Conservation (phyloP, 2,113 vertebrate species). For the Nothoprocta perdicaria region DNA sequence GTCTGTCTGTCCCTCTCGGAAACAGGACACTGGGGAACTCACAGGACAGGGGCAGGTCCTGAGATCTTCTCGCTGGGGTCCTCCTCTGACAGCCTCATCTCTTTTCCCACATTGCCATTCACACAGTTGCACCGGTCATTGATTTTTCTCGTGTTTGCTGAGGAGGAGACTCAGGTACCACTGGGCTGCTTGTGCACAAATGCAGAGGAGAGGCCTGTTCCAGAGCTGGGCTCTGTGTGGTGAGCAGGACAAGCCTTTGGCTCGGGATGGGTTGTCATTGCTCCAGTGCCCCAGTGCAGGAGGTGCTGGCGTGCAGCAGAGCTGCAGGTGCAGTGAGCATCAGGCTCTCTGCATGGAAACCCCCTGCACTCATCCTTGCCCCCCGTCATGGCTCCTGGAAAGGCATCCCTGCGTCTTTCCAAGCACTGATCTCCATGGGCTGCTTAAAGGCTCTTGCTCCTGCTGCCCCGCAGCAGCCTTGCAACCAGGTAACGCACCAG, state of each 20-base stretch:
- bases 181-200: neutral
- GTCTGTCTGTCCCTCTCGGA: neutral
- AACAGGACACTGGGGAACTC: neutral
- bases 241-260: neutral
- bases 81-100: too few species aligned
- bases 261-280: neutral
- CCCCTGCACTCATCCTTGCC: neutral
- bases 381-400: neutral
- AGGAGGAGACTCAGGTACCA: neutral
- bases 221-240: accelerated
- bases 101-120: too few species aligned
- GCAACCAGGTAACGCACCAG: neutral
- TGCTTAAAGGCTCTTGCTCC: neutral
- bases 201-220: neutral
- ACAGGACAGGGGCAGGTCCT: accelerated
- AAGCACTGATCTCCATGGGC: neutral
- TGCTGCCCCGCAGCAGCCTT: neutral
- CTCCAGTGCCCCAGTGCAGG: neutral
- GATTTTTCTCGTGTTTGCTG: neutral
- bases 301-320: neutral
- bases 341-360: neutral
- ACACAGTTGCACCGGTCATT: neutral
- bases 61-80: neutral
- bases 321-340: neutral
- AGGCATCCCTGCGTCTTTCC: neutral